Conservation (phyloP, 2,797 vertebrate species). For the Australoheros facetus region DNA sequence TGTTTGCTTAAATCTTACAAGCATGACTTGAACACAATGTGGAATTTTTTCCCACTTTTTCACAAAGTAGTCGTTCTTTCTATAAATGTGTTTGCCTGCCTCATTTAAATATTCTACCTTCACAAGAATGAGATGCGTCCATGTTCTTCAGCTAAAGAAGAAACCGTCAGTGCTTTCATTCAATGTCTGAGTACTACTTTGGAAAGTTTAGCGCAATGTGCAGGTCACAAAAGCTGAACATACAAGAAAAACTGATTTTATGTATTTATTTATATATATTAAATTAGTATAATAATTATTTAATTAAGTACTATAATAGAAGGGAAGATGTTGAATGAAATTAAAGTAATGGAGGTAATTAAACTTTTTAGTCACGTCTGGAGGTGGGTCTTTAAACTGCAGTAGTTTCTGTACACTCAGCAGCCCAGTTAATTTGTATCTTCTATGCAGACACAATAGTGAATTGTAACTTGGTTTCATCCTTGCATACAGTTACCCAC, state of each 20-base stretch:
- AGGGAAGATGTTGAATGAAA: not conserved
- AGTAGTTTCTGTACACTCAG: not conserved
- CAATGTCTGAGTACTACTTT: not conserved
- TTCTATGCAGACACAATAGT: slow-evolving; percentile 51
- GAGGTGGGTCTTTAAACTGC: not conserved
- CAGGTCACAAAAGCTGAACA: not conserved
- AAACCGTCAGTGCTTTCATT: not conserved
- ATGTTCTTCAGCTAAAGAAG: too few species aligned
- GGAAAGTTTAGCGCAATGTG: too few species aligned
- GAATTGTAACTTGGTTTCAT: slow-evolving; percentile 13
- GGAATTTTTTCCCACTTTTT: not conserved
- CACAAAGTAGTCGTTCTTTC: not conserved
- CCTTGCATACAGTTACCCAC: slow-evolving; percentile 39
- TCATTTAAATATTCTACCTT: slow-evolving; percentile 6
- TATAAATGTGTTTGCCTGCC: not conserved
- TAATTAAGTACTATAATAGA: not conserved
- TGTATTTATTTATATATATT: not conserved
- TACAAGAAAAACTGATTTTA: not conserved
- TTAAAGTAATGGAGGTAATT: not conserved
- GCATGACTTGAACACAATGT: not conserved
- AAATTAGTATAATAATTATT: not conserved
- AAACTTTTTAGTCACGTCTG: not conserved
- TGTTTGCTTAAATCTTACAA: not conserved
- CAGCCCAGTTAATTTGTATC: slow-evolving; percentile 9
- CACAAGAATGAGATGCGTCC: not conserved